These are phyloP conservation scores for Mirza zaza DNA, from an alignment of 2,113 vertebrate species.

Conservation along the genomic window DNA sequence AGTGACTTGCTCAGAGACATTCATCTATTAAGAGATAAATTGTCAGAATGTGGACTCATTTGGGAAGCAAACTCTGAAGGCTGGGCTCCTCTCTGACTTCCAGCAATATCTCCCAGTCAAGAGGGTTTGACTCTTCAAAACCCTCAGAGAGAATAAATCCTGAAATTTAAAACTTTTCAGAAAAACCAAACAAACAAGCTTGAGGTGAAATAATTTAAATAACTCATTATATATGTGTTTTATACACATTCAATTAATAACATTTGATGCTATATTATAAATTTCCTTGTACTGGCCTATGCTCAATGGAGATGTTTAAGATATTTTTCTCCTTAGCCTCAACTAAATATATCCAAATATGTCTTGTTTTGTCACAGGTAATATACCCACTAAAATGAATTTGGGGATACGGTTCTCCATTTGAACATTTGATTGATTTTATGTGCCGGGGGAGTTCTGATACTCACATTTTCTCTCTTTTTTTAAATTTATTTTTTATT, in stretches of 20 bases:
- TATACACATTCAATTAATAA: not conserved
- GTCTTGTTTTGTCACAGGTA: not conserved
- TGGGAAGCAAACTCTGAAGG: not conserved
- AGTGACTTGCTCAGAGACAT: not conserved
- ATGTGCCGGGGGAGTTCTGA: not conserved
- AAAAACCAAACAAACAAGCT: not conserved
- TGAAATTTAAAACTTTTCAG: not conserved
- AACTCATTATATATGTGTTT: not conserved
- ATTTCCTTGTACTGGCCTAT: not conserved
- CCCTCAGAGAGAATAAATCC: not conserved
- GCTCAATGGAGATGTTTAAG: not conserved
- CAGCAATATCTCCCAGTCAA: not conserved
- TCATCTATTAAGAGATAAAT: not conserved
- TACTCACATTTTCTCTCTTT: not conserved
- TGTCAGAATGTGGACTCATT: not conserved
- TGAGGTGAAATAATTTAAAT: not conserved
- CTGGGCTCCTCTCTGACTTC: not conserved
- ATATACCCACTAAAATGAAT: not conserved
- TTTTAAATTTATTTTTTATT: not conserved
- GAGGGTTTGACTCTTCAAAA: not conserved
- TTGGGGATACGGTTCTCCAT: not conserved
- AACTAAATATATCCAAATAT: not conserved
- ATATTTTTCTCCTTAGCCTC: not conserved
- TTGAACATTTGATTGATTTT: not conserved
- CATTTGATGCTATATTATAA: not conserved